Evolutionary conservation across 2,113 vertebrate genomes (phyloP), one percentile per base, ranked within the genome.

Genomic region (Nothoprocta pentlandii): DNA sequence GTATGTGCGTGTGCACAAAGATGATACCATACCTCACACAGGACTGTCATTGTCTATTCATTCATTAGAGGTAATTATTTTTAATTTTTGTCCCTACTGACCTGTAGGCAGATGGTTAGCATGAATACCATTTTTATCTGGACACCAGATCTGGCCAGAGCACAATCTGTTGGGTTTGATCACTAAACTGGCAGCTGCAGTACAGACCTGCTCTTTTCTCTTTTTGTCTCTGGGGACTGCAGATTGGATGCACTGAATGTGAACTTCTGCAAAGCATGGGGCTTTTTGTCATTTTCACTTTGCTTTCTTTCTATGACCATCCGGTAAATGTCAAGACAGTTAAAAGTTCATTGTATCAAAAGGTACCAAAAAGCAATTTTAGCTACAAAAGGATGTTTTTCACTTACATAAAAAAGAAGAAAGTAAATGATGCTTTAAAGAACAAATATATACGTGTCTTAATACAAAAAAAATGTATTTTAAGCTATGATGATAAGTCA

Each of bases 71-170:
- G 96, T 96, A 97, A 98, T 98, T 97, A 97, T 97, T 98, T 97
- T 97, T 98, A 97, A 97, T 97, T 97, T 97, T 97, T 97, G 96
- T 98, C 96, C 96, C 97, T 88, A 61, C 92, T 98, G 98, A 98
- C 97, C 97, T 97, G 92, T 80, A 96, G 96, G 97, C 98, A 98
- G 97, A 98, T 98, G 98, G 98, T 96, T 90, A 97, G 97, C 97
- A 98, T 97, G 97, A 98, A 97, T 97, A 91, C 96, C 95, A 95
- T 94, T 79, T 96, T 97, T 98, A 98, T 98, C 97, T 98, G 98
- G 96, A 97, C 96, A 97, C 97, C 96, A 95, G 97, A 98, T 97
- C 98, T 96, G 94, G 69, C 67, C 94, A 90, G 36, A 93, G 92
- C 8, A 5, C 95, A 96, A 94, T 97, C 96, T 87, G 97, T 93